Percentiles rank a stretch among this genome's conserved stretches.
These are phyloP conservation scores for Marasmarcha lunaedactyla DNA, from an alignment of 2,888 invertebrate species.

Conservation along the genomic window DNA sequence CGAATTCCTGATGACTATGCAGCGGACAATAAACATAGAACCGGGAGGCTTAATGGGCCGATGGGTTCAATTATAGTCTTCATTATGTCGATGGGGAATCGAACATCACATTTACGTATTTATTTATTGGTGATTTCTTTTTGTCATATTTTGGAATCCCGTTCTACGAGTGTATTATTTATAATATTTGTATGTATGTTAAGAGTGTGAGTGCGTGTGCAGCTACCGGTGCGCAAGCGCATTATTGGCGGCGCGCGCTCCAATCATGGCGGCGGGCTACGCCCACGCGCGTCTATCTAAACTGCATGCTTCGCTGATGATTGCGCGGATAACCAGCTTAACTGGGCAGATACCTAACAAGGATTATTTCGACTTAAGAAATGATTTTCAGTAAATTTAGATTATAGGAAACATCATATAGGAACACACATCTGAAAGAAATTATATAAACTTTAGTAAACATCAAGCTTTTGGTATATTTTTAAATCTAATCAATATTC, in stretches of 20 bases:
- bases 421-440: no score
- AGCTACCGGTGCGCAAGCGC: slow-evolving; percentile 59
- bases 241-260: slow-evolving; percentile 55
- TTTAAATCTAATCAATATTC: no score
- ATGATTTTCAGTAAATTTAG: no score
- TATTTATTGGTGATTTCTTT: slow-evolving; percentile 30
- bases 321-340: no score
- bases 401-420: no score
- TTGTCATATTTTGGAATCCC: neutral
- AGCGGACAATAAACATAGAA: slow-evolving; percentile 62
- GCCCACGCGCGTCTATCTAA: slow-evolving; percentile 30
- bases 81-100: slow-evolving; percentile 33
- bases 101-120: slow-evolving; percentile 16
- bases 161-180: neutral
- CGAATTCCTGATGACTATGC: slow-evolving; percentile 63
- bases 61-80: slow-evolving; percentile 65
- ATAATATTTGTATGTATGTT: neutral
- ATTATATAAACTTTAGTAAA: no score
- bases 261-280: slow-evolving; percentile 50
- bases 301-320: slow-evolving; percentile 3
- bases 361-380: no score
- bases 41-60: slow-evolving; percentile 54
- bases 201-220: slow-evolving; percentile 17
- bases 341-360: no score
- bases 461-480: no score